Evolutionary conservation across 37 sponge, comb jelly and placozoan species (phyloP).

Genomic region (Hormiphora californensis): DNA sequence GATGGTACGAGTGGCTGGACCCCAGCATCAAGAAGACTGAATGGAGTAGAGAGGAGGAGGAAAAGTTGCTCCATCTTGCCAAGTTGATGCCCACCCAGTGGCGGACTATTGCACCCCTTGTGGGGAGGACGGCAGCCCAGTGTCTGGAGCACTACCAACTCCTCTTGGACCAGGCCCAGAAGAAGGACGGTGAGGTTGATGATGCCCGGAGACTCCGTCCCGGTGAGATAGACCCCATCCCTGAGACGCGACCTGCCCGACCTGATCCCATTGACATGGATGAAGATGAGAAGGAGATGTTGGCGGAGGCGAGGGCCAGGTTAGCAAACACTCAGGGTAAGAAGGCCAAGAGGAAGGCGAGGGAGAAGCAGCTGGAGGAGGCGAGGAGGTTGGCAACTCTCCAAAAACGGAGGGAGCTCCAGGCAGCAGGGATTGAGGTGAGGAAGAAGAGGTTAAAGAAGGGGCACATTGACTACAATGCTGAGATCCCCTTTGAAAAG

Average conservation of each 20-base stretch:
- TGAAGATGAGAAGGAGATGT: constrained; percentile 99
- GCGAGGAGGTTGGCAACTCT: constrained; percentile 91
- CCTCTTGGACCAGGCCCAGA: constrained; percentile 93
- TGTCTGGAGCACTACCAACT: constrained; percentile 97
- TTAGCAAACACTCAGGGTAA: constrained; percentile 99
- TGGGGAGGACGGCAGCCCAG: constrained; percentile 96
- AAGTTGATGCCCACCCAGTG: constrained; percentile 98
- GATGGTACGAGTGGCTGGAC: constrained; percentile 99
- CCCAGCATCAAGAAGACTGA: constrained; percentile 99
- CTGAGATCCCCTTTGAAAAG: constrained; percentile 96
- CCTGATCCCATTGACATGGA: constrained; percentile 99
- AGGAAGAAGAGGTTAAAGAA: constrained; percentile 29
- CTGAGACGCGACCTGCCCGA: constrained; percentile 92
- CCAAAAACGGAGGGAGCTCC: constrained; percentile 87
- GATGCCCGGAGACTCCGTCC: constrained; percentile 85
- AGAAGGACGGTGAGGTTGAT: constrained; percentile 81
- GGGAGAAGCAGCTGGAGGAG: constrained; percentile 99
- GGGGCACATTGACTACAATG: constrained; percentile 75
- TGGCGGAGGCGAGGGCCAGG: constrained; percentile 94
- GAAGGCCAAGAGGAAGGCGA: constrained; percentile 98
- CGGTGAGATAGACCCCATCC: constrained; percentile 92
- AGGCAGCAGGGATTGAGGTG: constrained; percentile 90
- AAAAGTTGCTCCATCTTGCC: constrained; percentile 92
- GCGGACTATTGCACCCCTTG: constrained; percentile 95
- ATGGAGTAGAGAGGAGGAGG: constrained; percentile 98